Percentiles rank a stretch among this genome's conserved stretches.
Conservation (phyloP, 2,888 invertebrate species). For the Ophion obscuratus region DNA sequence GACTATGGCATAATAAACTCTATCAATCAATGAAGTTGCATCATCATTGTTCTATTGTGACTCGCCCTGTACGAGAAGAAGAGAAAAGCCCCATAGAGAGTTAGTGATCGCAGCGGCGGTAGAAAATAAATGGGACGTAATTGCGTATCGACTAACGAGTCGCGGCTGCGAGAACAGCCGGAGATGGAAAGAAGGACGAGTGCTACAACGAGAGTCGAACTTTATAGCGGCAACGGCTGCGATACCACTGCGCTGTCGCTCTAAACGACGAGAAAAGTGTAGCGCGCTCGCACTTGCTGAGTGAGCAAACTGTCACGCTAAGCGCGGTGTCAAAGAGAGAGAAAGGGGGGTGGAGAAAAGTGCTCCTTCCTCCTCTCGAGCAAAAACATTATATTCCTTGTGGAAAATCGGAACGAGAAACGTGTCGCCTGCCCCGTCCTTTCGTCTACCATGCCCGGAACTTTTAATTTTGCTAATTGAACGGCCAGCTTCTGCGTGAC, state of each 20-base stretch:
- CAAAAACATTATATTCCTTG: constrained; percentile 28
- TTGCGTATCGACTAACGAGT: constrained; percentile 47
- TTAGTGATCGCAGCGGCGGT: constrained; percentile 9
- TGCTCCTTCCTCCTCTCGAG: constrained; percentile 2
- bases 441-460: constrained; percentile 16
- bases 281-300: constrained; percentile 9
- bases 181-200: constrained; percentile 16
- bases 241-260: neutral
- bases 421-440: neutral
- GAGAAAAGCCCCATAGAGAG: constrained; percentile 5
- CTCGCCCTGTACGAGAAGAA: neutral
- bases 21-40: too few species aligned
- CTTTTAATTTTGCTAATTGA: constrained; percentile 60
- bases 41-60: neutral
- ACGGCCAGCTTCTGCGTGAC: constrained; percentile 40
- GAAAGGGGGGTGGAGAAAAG: neutral
- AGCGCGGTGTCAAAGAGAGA: constrained; percentile 17
- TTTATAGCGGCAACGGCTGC: constrained; percentile 40
- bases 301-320: constrained; percentile 31
- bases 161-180: constrained; percentile 10
- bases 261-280: constrained; percentile 43
- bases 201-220: constrained; percentile 40
- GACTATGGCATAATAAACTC: too few species aligned
- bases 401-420: constrained; percentile 35
- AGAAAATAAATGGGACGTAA: constrained; percentile 48